Evolutionary conservation across 1,140 invertebrate species (phyloP), one percentile per base, ranked within the genome.

Genomic region (Onthophagus taurus): DNA sequence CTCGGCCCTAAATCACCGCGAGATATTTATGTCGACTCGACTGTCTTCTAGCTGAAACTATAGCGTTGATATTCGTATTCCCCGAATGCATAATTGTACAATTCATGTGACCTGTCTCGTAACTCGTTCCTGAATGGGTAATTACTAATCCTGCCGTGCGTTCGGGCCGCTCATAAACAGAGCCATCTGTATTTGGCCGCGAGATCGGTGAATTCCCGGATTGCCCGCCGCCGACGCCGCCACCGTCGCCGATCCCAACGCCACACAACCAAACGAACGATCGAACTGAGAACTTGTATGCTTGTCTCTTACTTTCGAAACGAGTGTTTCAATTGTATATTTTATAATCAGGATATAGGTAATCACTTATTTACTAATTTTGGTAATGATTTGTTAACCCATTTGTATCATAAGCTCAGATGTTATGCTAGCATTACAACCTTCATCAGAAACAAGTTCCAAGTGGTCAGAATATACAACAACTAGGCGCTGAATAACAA

Each of bases 11-110:
- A 41, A 41, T 41, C 38, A 41, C 38, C 21, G 38, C 24, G 17
- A 21, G 38, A 41, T 41, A 41, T 41, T 41, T 41, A 41, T 29
- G 38, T 41, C 38, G 38, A 24, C 21, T 41, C 24, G 38, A 29
- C 38, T 29, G 38, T 41, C 38, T 41, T n/a, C 38, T 24, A 26
- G 24, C 38, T 41, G 24, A 41, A 41, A 41, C 38, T 41, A 41
- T 41, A 41, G 38, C 38, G 38, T 41, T 41, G 38, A 41, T 41
- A 41, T 41, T 41, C 38, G 38, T 41, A 41, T 41, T 41, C 38
- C 24, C 21, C 38, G 38, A 41, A 41, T 41, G 38, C 38, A 41
- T 41, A 41, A 41, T 41, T 41, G 38, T 41, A 41, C 38, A 41
- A 41, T 41, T 41, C 38, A 41, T 41, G 38, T 17, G 38, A 14